Evolutionary conservation across 2,888 invertebrate species (phyloP).

Genomic region (Celastrina argiolus): DNA sequence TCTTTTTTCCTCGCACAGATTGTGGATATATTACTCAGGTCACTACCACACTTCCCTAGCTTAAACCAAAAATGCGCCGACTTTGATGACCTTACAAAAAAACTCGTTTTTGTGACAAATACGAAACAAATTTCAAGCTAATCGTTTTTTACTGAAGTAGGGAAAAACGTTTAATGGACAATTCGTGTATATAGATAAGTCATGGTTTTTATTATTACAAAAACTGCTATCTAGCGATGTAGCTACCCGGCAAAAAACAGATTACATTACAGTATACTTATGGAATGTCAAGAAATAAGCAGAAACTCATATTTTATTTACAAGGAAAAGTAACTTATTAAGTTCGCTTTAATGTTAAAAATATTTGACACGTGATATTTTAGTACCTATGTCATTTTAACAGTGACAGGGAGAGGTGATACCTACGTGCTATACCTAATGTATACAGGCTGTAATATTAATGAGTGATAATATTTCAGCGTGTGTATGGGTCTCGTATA

Average conservation of each 20-base stretch:
- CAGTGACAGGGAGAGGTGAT: too few species aligned
- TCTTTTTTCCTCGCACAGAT: not conserved
- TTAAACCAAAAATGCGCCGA: not conserved
- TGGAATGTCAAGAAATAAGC: not conserved
- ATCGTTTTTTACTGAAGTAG: not conserved
- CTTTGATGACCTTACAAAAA: not conserved
- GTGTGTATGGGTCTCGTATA: too few species aligned
- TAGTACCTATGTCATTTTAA: not conserved
- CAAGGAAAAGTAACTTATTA: not conserved
- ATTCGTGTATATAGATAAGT: not conserved
- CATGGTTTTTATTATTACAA: not conserved
- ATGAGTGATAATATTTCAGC: too few species aligned
- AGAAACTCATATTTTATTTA: not conserved
- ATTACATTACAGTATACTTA: not conserved
- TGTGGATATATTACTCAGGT: not conserved
- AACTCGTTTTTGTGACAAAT: not conserved
- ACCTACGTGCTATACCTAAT: too few species aligned
- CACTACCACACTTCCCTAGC: too few species aligned
- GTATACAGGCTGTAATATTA: too few species aligned
- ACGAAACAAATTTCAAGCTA: not conserved
- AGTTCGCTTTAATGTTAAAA: not conserved
- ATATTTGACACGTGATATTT: not conserved
- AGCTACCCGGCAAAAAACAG: not conserved
- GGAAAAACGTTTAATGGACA: constrained; percentile 6
- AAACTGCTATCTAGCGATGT: not conserved